Evolutionary conservation across 1,140 invertebrate species (phyloP), one percentile per base, ranked within the genome.

Genomic region (Akabosia matsudoensis): DNA sequence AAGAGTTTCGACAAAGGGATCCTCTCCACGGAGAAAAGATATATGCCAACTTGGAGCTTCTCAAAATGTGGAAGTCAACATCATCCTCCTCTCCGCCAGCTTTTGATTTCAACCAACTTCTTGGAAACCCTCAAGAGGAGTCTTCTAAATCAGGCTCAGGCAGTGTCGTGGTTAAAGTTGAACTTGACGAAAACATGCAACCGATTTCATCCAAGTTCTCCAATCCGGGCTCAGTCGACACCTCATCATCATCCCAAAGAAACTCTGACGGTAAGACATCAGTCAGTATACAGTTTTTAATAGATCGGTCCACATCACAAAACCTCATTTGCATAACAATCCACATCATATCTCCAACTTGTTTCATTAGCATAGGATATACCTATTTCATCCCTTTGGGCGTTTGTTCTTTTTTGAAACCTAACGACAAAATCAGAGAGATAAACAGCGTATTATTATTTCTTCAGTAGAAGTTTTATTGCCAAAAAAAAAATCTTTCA

Each of bases 1-100:
- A 93, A 78, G 93, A 96, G 79, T 96, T 97, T 84, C 90, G 90
- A 77, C 90, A 90, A 78, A 89, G 92, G 84, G 89, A 90, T 83
- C 92, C 91, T 67, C 90, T 78, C 45, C 90, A 91, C 80, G 95
- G 95, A 4, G 91, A 92, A 83, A 92, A 91, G 79, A 84, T 97
- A 54, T 91, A 92, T 84, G 92, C 93, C 37, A 93, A 96, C 82
- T 84, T 97, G 82, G 95, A 97, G 84, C 93, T 97, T 74, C 97
- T 94, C 94, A 95, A 94, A 84, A 92, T 90, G 74, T 76, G 30
- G 30, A 75, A 67, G 54, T 30, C n/a, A n/a, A 18, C 70, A n/a
- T 45, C 33, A 37, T 22, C 70, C 34, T 2, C 33, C 2, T 72
- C 61, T 4, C 24, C 24, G 28, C 14, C 61, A 67, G 22, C 54